phyloP scores from a whole-genome alignment of 2,113 vertebrate species.

The Eulemur macaco region DNA sequence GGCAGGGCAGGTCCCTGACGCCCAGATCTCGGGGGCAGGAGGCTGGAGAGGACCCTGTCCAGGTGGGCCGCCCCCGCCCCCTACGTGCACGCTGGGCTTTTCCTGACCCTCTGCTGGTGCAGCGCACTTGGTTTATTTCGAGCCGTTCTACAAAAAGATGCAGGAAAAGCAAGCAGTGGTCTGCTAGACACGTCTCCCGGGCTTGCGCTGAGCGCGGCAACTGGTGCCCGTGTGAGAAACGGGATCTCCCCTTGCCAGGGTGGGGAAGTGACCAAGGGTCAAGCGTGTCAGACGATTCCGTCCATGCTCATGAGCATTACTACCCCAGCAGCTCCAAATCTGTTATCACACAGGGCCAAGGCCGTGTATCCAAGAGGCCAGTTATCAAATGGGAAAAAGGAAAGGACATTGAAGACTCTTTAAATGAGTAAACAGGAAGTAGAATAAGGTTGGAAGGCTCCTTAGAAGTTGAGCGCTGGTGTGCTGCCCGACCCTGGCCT shows the following conservation, averaged over 20 bases:
- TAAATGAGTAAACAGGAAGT: rapidly evolving
- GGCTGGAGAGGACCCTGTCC: too few relatives aligned
- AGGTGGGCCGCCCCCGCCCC: not conserved
- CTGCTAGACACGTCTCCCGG: rapidly evolving
- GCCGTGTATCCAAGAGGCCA: not conserved
- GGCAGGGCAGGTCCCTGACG: rapidly evolving
- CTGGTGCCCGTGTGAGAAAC: rapidly evolving
- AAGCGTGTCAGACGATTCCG: not conserved
- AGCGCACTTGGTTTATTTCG: rapidly evolving
- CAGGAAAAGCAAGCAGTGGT: rapidly evolving
- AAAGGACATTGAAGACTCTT: rapidly evolving
- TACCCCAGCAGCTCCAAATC: rapidly evolving
- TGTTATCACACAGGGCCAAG: not conserved
- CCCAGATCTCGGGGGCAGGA: too few relatives aligned
- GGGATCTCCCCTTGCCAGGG: rapidly evolving
- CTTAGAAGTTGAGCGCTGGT: rapidly evolving
- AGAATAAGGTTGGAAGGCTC: rapidly evolving
- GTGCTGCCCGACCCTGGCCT: rapidly evolving
- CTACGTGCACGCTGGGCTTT: too few relatives aligned
- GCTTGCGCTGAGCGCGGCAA: rapidly evolving
- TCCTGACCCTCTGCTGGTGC: rapidly evolving
- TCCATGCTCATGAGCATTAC: not conserved
- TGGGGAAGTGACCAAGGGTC: rapidly evolving
- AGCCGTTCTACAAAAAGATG: not conserved
- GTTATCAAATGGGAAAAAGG: not conserved